Base-by-base conservation (phyloP, 2,888 invertebrate species). In the Tuberolachnus salignus region DNA sequence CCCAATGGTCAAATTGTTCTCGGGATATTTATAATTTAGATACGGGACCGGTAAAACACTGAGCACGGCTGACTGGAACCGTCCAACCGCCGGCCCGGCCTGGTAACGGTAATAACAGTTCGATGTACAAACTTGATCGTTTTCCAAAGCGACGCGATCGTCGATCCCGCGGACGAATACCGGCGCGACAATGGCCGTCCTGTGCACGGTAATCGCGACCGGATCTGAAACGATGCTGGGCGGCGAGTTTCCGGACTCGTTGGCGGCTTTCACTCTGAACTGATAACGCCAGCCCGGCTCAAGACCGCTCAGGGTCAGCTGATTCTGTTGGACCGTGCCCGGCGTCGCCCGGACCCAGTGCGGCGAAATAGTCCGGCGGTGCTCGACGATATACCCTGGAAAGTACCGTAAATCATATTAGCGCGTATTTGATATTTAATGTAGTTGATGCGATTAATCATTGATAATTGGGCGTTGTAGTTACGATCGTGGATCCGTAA, bases 241-340 rank as follows among this genome's bases (percentile, higher is more conserved):
- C 81, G 91, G 91, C 1, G 94, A 94, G 81, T 91, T 87, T 1
- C 98, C 98, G 44, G 94, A 92, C 51, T 92, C 91, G 87, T 98
- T 98, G 85, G 96, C 91, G 0, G 98, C 97, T 80, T 92, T 92
- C 19, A 97, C 93, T 80, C 98, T 90, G 88, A 97, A 97, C 87
- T 92, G 94, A 86, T 95, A 94, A 71, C 92, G 89, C 89, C 93
- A 92, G 78, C 94, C 94, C 0, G 94, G 94, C 84, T 93, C 93
- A 53, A 95, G 88, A 23, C 94, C 94, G 82, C 92, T 91, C 57
- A 95, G 88, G 64, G 92, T 90, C 49, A 94, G 88, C 86, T 94
- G 93, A 42, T 92, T 91, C 55, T 89, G 89, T 49, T 88, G 86
- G 42, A 93, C 91, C 4, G 92, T 88, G 21, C 90, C 88, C 11